Conservation (phyloP, 2,888 invertebrate species). For the Parascotia fuliginaria region DNA sequence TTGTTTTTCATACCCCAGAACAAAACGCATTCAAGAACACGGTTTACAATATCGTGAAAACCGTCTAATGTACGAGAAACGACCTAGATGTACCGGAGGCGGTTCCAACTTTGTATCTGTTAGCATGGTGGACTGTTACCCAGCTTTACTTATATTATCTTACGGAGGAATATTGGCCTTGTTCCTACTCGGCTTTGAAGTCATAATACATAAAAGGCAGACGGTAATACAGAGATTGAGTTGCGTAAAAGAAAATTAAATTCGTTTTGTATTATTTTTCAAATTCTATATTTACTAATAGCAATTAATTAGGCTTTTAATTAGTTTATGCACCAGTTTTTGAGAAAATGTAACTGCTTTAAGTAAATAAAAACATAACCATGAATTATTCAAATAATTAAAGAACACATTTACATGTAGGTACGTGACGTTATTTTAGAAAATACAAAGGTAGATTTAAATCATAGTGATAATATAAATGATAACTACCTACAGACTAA, state of each 20-base stretch:
- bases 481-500: too few species aligned
- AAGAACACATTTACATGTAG: too few species aligned
- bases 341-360: too few species aligned
- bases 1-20: slow-evolving; percentile 44
- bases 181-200: slow-evolving; percentile 57
- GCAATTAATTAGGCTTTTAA: too few species aligned
- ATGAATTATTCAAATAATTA: too few species aligned
- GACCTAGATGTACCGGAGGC: slow-evolving; percentile 87
- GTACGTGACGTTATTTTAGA: too few species aligned
- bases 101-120: slow-evolving; percentile 88
- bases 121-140: slow-evolving; percentile 87
- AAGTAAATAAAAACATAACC: too few species aligned
- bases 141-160: slow-evolving; percentile 67
- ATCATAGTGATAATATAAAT: too few species aligned
- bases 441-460: too few species aligned
- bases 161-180: slow-evolving; percentile 66
- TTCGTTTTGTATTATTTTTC: not conserved
- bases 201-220: slow-evolving; percentile 48
- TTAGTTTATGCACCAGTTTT: too few species aligned
- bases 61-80: slow-evolving; percentile 86
- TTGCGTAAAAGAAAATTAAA: slow-evolving; percentile 19
- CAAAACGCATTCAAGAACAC: slow-evolving; percentile 76
- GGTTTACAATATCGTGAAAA: slow-evolving; percentile 87
- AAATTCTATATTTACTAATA: too few species aligned
- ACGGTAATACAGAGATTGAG: slow-evolving; percentile 39